These are phyloP conservation scores for Latrodectus geometricus DNA, from an alignment of 1,140 invertebrate genomes.

Conservation along the genomic window DNA sequence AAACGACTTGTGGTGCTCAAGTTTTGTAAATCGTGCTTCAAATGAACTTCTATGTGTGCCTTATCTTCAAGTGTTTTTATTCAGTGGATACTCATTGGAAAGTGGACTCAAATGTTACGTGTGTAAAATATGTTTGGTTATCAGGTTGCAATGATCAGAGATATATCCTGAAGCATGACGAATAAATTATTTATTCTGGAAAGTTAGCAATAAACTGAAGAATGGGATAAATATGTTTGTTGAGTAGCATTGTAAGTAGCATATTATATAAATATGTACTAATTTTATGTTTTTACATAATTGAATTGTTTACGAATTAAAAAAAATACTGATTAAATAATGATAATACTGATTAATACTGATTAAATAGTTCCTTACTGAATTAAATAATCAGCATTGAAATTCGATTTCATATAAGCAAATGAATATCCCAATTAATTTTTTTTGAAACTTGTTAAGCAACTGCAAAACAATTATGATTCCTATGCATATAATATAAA, in stretches of 20 bases:
- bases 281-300: not conserved
- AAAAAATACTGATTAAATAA: too few species aligned
- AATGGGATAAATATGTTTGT: not conserved
- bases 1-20: constrained; percentile 60
- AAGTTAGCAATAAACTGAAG: constrained; percentile 32
- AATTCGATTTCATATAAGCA: too few species aligned
- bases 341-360: too few species aligned
- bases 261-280: not conserved
- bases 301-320: not conserved
- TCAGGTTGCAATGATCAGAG: not conserved
- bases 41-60: constrained; percentile 52
- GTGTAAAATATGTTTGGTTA: not conserved
- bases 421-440: too few species aligned
- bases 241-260: not conserved
- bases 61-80: constrained; percentile 60
- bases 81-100: constrained; percentile 36
- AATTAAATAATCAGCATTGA: too few species aligned
- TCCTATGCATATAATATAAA: too few species aligned
- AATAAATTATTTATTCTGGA: constrained; percentile 1
- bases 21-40: constrained; percentile 59
- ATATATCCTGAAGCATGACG: not conserved
- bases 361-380: too few species aligned
- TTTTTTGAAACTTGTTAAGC: too few species aligned
- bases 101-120: not conserved
- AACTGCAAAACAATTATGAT: too few species aligned